Conservation (phyloP, 2,113 vertebrate genomes). For the Triplophysa rosa region DNA sequence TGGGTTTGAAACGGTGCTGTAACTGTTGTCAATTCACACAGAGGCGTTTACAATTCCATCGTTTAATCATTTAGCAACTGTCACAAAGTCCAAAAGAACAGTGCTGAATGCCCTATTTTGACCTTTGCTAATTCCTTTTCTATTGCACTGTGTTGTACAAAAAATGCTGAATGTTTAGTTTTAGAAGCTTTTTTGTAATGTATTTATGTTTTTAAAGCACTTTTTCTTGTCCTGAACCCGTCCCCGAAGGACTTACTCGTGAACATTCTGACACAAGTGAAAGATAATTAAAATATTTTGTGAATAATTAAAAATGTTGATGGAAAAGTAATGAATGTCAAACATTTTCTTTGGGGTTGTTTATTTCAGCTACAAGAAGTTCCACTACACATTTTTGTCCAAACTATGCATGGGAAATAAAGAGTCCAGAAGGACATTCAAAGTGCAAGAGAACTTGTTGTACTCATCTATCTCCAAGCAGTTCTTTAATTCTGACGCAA, state of each 20-base stretch:
- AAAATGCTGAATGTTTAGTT: constrained; percentile 75
- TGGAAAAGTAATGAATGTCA: constrained; percentile 73
- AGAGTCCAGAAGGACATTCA: constrained; percentile 74
- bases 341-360: constrained; percentile 53
- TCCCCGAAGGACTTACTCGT: constrained; percentile 69
- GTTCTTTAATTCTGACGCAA: neutral
- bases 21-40: constrained; percentile 50
- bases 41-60: constrained; percentile 62
- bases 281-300: constrained; percentile 61
- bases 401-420: constrained; percentile 85
- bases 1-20: constrained; percentile 57
- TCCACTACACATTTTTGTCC: constrained; percentile 80
- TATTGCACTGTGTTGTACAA: constrained; percentile 76
- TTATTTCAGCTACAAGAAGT: constrained; percentile 55
- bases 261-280: constrained; percentile 52
- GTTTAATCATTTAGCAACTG: constrained; percentile 43
- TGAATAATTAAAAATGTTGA: constrained; percentile 67
- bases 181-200: constrained; percentile 66
- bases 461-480: constrained; percentile 47
- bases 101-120: constrained; percentile 57
- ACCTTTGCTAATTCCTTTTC: constrained; percentile 53
- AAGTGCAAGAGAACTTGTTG: constrained; percentile 45
- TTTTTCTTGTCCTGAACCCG: constrained; percentile 65
- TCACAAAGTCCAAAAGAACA: constrained; percentile 52
- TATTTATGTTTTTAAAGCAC: constrained; percentile 81